phyloP scores from a whole-genome alignment of 2,888 invertebrate genomes.

The Girardia tigrina region DNA sequence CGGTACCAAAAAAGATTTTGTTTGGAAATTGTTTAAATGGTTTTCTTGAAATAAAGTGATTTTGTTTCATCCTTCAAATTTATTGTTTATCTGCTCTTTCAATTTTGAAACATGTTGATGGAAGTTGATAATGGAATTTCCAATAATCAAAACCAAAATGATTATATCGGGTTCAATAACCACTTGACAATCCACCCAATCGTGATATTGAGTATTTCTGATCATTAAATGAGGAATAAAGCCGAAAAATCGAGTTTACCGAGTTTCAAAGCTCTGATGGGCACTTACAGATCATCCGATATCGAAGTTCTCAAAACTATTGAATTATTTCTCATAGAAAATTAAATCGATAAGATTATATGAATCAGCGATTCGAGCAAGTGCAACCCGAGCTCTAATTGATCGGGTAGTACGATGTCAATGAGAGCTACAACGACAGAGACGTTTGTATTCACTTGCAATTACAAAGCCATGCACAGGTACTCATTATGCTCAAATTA shows the following conservation, averaged over 20 bases:
- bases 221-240: neutral
- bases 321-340: constrained; percentile 5
- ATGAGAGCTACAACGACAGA: neutral
- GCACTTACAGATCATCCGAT: neutral
- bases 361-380: constrained; percentile 8
- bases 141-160: neutral
- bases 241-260: neutral
- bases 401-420: neutral
- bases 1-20: too few relatives aligned
- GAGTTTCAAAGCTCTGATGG: neutral
- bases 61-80: too few relatives aligned
- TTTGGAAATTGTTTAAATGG: too few relatives aligned
- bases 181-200: neutral
- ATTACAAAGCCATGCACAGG: constrained; percentile 23
- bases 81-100: too few relatives aligned
- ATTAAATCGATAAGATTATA: constrained; percentile 9
- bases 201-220: constrained; percentile 9
- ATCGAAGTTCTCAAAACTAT: neutral
- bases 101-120: too few relatives aligned
- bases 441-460: neutral
- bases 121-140: neutral
- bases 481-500: neutral
- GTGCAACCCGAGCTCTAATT: constrained; percentile 7
- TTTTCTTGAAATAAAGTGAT: too few relatives aligned
- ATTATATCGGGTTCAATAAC: constrained; percentile 4